Conservation (phyloP, 1,140 invertebrate genomes). For the Zaprionus gabonicus region DNA sequence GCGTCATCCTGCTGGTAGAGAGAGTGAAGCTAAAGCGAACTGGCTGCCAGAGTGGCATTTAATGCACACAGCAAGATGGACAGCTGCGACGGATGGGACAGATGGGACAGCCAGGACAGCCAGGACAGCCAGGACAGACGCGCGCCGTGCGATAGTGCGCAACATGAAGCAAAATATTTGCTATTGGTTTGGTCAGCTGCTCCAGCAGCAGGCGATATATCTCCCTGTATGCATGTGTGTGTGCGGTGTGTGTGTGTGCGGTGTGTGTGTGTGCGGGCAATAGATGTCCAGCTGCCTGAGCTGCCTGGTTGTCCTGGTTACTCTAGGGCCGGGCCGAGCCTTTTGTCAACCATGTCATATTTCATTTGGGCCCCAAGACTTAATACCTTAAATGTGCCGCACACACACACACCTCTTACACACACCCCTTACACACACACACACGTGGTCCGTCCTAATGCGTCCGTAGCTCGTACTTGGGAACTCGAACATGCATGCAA, state of each 20-base stretch:
- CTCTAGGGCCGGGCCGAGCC: conserved; percentile 42
- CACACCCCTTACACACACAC: conserved; percentile 18
- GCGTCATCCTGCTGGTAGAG: conserved; percentile 38
- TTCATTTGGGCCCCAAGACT: conserved; percentile 72
- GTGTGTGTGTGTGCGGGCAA: conserved; percentile 32
- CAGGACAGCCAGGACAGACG: conserved; percentile 14
- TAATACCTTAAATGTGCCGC: conserved; percentile 70
- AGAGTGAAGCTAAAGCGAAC: conserved; percentile 70
- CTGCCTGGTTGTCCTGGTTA: conserved; percentile 42
- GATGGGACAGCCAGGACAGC: conserved; percentile 7
- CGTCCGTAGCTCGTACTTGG: conserved; percentile 51
- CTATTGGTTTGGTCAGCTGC: conserved; percentile 34
- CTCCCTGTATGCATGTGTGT: neutral
- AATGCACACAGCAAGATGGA: conserved; percentile 64
- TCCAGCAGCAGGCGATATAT: conserved; percentile 12
- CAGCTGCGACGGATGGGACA: conserved; percentile 25
- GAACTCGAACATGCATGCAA: conserved; percentile 63
- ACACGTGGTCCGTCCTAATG: conserved; percentile 66
- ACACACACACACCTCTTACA: conserved; percentile 2
- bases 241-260: conserved; percentile 15
- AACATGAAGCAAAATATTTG: conserved; percentile 55
- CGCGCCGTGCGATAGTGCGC: conserved; percentile 33
- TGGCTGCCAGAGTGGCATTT: conserved; percentile 73
- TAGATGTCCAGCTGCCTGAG: conserved; percentile 56
- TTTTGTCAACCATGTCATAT: conserved; percentile 81